These are phyloP conservation scores for Mastomys natalensis DNA, from an alignment of 2,113 vertebrate genomes.

Conservation along the genomic window DNA sequence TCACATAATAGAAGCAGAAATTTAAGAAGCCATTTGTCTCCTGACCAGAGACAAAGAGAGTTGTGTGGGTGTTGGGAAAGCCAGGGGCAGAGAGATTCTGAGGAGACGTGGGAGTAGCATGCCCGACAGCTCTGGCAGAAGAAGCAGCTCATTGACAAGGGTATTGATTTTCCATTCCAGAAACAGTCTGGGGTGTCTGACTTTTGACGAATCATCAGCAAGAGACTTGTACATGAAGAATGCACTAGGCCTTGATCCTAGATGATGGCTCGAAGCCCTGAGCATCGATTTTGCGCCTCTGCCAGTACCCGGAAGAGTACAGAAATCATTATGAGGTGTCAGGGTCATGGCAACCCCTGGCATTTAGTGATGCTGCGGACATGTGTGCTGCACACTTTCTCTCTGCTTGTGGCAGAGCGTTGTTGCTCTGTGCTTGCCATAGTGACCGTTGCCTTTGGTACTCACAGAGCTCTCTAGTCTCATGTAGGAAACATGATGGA, in stretches of 20 bases:
- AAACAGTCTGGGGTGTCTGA: not conserved
- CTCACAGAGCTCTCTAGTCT: not conserved
- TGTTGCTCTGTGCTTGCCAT: not conserved
- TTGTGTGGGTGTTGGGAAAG: not conserved
- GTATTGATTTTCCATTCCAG: constrained; percentile 52
- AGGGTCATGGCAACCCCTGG: not conserved
- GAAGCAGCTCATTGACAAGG: constrained; percentile 1
- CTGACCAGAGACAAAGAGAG: constrained; percentile 60
- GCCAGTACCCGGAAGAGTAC: not conserved
- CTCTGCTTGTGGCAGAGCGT: not conserved
- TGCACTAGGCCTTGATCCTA: not conserved
- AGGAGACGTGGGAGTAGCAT: not conserved
- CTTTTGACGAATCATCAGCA: not conserved
- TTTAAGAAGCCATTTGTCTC: constrained; percentile 72
- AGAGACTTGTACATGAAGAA: constrained; percentile 41
- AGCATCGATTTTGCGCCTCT: not conserved
- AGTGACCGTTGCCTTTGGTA: not conserved
- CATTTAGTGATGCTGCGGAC: not conserved
- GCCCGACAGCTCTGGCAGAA: not conserved
- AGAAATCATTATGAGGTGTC: not conserved
- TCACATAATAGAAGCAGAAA: constrained; percentile 73
- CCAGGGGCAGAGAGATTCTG: not conserved
- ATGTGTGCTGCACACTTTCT: too few relatives aligned
- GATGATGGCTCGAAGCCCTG: not conserved
- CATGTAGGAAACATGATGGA: not conserved